Percentiles rank a stretch among this genome's conserved stretches.
phyloP scores from a whole-genome alignment of 2,888 invertebrate genomes.

The Crossocerus cetratus region DNA sequence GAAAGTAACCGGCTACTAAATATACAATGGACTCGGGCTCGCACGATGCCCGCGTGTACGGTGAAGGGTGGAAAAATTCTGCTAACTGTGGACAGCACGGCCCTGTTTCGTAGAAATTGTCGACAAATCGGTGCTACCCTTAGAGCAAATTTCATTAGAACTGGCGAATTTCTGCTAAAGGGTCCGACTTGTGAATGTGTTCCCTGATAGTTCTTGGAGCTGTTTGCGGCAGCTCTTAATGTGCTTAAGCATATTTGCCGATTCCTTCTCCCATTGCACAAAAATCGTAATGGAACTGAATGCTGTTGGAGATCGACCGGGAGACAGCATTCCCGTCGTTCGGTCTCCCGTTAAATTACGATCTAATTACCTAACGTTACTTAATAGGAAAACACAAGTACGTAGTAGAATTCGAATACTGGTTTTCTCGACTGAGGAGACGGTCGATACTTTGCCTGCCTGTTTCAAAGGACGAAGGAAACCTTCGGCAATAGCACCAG shows the following conservation, averaged over 20 bases:
- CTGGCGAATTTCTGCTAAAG: too few species aligned
- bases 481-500: background rate
- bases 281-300: background rate
- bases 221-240: too few species aligned
- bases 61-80: conserved; percentile 21
- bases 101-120: conserved; percentile 19
- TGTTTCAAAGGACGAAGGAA: background rate
- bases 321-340: background rate
- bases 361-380: conserved; percentile 39
- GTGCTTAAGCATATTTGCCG: too few species aligned
- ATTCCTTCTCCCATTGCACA: too few species aligned
- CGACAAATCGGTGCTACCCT: conserved; percentile 15
- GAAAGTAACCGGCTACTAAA: conserved; percentile 58
- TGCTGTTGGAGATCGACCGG: background rate
- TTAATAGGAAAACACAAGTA: conserved; percentile 60
- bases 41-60: conserved; percentile 16
- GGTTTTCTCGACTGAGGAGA: conserved; percentile 38
- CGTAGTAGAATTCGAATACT: conserved; percentile 56
- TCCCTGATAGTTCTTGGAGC: background rate
- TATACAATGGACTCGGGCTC: conserved; percentile 53
- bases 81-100: conserved; percentile 12
- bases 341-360: background rate
- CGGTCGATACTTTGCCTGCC: conserved; percentile 18
- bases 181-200: background rate
- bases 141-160: too few species aligned